Conservation (phyloP, 2,797 vertebrate species). For the Luscinia megarhynchos region DNA sequence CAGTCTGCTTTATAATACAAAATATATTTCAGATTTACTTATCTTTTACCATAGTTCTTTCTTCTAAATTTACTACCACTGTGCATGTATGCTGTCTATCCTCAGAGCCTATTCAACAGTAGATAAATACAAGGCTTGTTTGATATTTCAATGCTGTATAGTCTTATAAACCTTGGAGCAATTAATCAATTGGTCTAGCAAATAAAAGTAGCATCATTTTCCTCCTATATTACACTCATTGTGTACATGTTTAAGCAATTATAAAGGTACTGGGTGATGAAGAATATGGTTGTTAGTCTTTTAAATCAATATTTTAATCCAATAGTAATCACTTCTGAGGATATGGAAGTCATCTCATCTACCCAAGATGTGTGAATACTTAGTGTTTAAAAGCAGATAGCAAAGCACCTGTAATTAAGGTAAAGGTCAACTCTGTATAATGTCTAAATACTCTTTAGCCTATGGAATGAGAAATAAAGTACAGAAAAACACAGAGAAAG, state of each 20-base stretch:
- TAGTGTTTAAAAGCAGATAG: neutral
- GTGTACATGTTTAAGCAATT: neutral
- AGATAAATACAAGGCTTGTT: neutral
- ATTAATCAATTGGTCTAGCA: neutral
- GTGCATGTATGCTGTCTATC: neutral
- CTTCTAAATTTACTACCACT: neutral
- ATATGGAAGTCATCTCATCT: neutral
- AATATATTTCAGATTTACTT: neutral
- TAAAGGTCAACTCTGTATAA: neutral
- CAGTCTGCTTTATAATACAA: neutral
- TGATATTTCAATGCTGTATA: neutral
- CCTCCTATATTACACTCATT: neutral
- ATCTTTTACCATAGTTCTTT: neutral
- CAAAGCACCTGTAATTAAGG: neutral
- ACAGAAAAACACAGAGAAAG: neutral
- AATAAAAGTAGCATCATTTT: neutral
- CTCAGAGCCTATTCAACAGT: neutral
- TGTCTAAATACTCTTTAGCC: neutral
- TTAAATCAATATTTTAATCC: constrained; percentile 15
- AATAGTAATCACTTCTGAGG: neutral
- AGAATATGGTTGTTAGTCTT: neutral
- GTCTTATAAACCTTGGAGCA: neutral
- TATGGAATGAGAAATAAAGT: neutral
- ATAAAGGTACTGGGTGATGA: neutral
- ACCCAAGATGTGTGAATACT: neutral